Conservation (phyloP, 2,797 vertebrate genomes). For the Chloroceryle inda region DNA sequence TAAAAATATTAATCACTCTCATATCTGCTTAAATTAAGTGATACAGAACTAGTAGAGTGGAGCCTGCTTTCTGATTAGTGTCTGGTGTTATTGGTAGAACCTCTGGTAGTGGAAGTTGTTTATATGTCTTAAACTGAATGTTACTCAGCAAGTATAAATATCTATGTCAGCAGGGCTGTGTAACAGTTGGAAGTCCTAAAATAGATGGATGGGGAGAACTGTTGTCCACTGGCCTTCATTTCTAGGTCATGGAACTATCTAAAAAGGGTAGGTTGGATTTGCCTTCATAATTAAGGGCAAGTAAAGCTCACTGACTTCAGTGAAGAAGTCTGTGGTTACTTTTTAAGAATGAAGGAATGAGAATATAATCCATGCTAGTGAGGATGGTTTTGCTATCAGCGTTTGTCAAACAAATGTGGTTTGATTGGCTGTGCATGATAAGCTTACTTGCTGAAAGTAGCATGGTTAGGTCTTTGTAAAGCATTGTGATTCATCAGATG, state of each 20-base stretch:
- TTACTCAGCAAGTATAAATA: background rate
- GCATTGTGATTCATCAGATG: background rate
- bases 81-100: background rate
- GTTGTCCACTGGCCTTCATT: background rate
- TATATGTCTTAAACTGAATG: background rate
- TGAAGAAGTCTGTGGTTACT: background rate
- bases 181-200: background rate
- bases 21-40: background rate
- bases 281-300: background rate
- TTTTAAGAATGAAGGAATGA: background rate
- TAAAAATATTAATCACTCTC: background rate
- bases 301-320: background rate
- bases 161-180: background rate
- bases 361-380: background rate
- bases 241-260: background rate
- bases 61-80: background rate
- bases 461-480: background rate
- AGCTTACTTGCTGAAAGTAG: background rate
- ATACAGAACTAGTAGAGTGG: background rate
- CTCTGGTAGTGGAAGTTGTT: background rate
- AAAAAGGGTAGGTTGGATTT: background rate
- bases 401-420: background rate
- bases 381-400: background rate
- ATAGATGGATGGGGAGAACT: background rate
- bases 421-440: background rate